Conservation (phyloP, 2,113 vertebrate species). For the Passer domesticus region DNA sequence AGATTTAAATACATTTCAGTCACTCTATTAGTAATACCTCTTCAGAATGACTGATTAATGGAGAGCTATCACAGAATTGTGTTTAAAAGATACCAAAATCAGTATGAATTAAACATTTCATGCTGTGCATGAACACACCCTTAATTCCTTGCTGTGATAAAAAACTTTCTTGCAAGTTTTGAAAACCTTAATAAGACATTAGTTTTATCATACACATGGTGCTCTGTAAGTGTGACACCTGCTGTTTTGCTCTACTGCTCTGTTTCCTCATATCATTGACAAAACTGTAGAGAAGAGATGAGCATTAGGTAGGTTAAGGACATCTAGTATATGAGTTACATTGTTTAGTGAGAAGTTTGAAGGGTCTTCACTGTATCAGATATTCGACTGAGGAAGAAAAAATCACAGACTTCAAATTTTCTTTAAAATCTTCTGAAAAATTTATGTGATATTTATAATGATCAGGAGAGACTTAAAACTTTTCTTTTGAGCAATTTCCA, state of each 20-base stretch:
- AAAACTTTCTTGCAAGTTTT: background rate
- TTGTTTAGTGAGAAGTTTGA: background rate
- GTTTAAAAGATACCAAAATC: background rate
- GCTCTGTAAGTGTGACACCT: background rate
- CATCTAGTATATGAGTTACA: background rate
- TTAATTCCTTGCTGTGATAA: background rate
- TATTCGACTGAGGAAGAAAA: background rate
- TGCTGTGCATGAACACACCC: background rate
- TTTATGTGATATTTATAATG: background rate
- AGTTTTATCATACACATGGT: background rate
- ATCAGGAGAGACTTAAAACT: background rate
- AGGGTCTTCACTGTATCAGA: background rate
- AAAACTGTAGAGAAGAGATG: background rate
- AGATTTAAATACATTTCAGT: background rate
- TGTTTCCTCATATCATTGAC: fast-evolving
- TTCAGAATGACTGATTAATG: background rate
- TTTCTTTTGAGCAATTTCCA: background rate
- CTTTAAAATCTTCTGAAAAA: background rate
- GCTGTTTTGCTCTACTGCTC: background rate
- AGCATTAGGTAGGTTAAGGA: background rate
- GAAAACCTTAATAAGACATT: background rate
- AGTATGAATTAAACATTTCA: background rate
- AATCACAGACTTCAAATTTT: background rate
- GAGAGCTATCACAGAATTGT: background rate
- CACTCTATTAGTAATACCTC: background rate